Percentiles rank a stretch among this genome's conserved stretches.
phyloP scores from a whole-genome alignment of 2,797 vertebrate genomes.

The Pangasius krempfi region DNA sequence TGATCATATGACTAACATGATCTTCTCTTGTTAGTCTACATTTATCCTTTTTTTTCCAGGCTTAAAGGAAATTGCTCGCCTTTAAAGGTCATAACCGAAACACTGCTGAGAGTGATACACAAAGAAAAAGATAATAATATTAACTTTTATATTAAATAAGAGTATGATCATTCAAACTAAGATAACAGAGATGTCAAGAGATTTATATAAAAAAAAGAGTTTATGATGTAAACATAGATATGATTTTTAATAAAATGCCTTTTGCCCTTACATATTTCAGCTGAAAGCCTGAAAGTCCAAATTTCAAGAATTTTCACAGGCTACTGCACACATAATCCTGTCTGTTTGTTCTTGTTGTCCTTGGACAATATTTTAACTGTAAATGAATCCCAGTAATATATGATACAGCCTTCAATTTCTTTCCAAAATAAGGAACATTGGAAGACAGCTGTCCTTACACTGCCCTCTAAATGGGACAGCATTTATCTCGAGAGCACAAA shows the following conservation, averaged over 20 bases:
- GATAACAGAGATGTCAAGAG: background rate
- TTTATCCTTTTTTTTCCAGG: background rate
- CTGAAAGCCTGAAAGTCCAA: background rate
- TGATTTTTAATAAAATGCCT: background rate
- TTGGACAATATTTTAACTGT: constrained; percentile 13
- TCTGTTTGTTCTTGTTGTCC: constrained; percentile 1
- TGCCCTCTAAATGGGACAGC: background rate
- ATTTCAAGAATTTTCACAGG: background rate
- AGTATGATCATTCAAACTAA: background rate
- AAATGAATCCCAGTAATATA: constrained; percentile 23
- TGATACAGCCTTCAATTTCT: constrained; percentile 3
- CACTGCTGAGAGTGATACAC: background rate
- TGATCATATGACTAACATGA: background rate
- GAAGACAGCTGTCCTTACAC: background rate
- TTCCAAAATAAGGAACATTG: constrained; percentile 4
- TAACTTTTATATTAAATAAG: background rate
- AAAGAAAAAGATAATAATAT: background rate
- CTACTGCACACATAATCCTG: background rate
- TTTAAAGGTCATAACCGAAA: background rate
- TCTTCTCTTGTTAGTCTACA: background rate
- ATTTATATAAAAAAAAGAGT: background rate
- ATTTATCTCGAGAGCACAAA: constrained; percentile 3
- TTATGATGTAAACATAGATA: background rate
- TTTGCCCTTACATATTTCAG: background rate
- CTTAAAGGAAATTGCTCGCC: background rate